phyloP scores from a whole-genome alignment of 1,140 invertebrate genomes.

The Oryzaephilus surinamensis region DNA sequence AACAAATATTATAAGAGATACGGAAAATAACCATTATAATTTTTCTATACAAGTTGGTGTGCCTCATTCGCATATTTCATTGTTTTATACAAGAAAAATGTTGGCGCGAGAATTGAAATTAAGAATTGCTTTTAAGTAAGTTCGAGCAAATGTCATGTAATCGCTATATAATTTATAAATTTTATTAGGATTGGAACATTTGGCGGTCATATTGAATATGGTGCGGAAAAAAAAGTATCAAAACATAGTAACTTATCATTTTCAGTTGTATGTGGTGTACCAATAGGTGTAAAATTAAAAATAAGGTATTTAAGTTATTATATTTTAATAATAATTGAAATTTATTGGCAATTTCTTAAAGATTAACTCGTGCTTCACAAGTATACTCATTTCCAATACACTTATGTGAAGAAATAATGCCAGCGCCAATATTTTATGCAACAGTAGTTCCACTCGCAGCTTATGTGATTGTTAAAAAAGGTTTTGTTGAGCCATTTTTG shows the following conservation, averaged over 20 bases:
- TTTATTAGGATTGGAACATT: slow-evolving; percentile 69
- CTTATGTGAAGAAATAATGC: slow-evolving; percentile 79
- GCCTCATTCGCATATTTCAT: slow-evolving; percentile 63
- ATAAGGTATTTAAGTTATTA: slow-evolving; percentile 52
- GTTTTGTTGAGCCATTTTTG: slow-evolving; percentile 78
- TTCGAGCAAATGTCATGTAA: slow-evolving; percentile 11
- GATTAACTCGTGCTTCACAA: slow-evolving; percentile 77
- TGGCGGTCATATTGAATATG: slow-evolving; percentile 79
- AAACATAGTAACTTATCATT: slow-evolving; percentile 82
- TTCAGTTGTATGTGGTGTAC: slow-evolving; percentile 69
- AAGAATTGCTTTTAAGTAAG: slow-evolving; percentile 67
- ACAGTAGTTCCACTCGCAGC: slow-evolving; percentile 74
- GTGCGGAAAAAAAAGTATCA: slow-evolving; percentile 85
- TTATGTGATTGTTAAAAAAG: slow-evolving; percentile 71
- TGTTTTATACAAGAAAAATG: slow-evolving; percentile 69
- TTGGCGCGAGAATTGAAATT: slow-evolving; percentile 66
- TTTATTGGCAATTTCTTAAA: too few relatives aligned
- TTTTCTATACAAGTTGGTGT: slow-evolving; percentile 69
- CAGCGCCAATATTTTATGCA: slow-evolving; percentile 86
- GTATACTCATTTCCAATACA: slow-evolving; percentile 83
- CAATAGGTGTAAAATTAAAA: slow-evolving; percentile 78
- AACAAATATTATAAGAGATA: slow-evolving; percentile 66
- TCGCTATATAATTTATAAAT: slow-evolving; percentile 9
- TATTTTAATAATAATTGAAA: neutral
- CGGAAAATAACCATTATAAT: slow-evolving; percentile 45